These are phyloP conservation scores for Cercopithecus neglectus DNA, from an alignment of 2,797 vertebrate genomes.

Conservation along the genomic window DNA sequence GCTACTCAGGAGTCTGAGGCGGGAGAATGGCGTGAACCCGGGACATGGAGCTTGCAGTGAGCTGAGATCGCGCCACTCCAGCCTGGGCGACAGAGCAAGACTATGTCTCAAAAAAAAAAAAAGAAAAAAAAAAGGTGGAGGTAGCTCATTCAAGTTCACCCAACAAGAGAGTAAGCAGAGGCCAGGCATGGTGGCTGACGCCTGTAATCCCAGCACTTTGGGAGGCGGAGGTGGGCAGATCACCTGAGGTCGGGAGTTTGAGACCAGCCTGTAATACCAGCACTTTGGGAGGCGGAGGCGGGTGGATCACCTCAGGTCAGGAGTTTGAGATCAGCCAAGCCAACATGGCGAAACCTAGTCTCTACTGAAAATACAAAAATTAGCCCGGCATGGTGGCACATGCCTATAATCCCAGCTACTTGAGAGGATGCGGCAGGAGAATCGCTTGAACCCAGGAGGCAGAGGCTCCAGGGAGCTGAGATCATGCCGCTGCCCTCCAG, in stretches of 20 bases:
- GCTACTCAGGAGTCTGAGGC: too few relatives aligned
- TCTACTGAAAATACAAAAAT: not conserved
- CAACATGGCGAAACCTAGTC: not conserved
- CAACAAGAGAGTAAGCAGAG: too few relatives aligned
- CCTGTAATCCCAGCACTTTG: too few relatives aligned
- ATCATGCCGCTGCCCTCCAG: not conserved
- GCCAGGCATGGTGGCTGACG: too few relatives aligned
- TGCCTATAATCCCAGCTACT: not conserved
- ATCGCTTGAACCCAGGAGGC: not conserved
- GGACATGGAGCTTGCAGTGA: too few relatives aligned
- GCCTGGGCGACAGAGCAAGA: too few relatives aligned
- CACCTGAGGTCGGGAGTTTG: not conserved
- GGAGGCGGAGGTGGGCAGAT: not conserved
- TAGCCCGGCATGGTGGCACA: not conserved
- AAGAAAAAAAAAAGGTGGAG: too few relatives aligned
- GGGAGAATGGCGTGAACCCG: fast-evolving
- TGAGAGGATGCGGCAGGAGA: not conserved
- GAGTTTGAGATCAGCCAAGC: not conserved
- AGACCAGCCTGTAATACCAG: not conserved
- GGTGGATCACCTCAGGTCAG: not conserved
- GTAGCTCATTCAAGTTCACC: too few relatives aligned
- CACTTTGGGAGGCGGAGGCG: not conserved
- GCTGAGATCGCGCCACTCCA: too few relatives aligned
- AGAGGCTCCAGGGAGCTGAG: not conserved
- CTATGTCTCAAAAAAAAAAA: too few relatives aligned